phyloP scores from a whole-genome alignment of 1,140 invertebrate species.

The Rhagoletis zephyria region DNA sequence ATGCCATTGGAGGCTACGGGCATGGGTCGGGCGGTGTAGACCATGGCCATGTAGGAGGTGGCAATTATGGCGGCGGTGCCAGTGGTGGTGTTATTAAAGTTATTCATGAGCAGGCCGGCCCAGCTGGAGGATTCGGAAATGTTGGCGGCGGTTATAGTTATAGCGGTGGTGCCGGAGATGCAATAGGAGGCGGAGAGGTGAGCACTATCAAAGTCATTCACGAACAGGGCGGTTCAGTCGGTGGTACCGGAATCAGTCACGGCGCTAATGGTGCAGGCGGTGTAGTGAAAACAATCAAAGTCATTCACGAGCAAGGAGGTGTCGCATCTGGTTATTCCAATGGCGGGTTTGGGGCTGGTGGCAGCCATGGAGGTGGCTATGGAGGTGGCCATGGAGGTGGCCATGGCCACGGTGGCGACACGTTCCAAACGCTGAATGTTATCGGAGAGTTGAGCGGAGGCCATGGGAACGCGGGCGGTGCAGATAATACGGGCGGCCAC shows the following conservation, averaged over 20 bases:
- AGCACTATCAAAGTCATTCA: slow-evolving; percentile 57
- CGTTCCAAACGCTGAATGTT: too few relatives aligned
- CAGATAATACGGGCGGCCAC: too few relatives aligned
- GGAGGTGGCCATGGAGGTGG: neutral
- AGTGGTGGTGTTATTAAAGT: slow-evolving; percentile 55
- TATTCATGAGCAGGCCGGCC: slow-evolving; percentile 52
- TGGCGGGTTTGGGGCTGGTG: slow-evolving; percentile 47
- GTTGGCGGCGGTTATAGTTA: slow-evolving; percentile 53
- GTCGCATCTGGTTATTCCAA: too few relatives aligned
- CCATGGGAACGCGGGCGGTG: too few relatives aligned
- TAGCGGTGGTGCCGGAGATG: neutral
- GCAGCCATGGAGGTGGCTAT: neutral
- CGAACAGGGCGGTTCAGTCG: slow-evolving; percentile 52
- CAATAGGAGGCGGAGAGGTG: slow-evolving; percentile 29
- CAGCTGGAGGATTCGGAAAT: neutral
- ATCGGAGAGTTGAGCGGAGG: too few relatives aligned
- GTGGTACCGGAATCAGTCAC: slow-evolving; percentile 34
- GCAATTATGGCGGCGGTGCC: neutral
- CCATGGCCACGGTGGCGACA: neutral
- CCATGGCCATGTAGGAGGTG: too few relatives aligned
- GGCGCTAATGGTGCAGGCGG: neutral
- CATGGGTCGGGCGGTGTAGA: neutral
- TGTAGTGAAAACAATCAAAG: slow-evolving; percentile 58
- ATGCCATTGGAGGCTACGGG: slow-evolving; percentile 57
- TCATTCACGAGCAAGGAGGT: slow-evolving; percentile 55